Evolutionary conservation across 1,140 invertebrate genomes (phyloP), one percentile per base, ranked within the genome.

Genomic region (Micrasema longulum): DNA sequence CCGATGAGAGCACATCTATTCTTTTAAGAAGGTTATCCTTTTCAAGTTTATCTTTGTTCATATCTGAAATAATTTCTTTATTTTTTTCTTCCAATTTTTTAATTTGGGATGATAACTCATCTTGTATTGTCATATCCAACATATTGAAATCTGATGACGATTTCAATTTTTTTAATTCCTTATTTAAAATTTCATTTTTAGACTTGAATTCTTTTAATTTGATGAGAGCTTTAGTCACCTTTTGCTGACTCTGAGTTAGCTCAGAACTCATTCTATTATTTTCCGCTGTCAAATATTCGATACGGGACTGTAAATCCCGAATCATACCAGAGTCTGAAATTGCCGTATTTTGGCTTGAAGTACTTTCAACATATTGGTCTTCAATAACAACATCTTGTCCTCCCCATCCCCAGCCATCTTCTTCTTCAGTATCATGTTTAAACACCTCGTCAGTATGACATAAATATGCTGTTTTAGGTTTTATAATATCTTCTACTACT

Each of bases 121-220:
- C 91, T 78, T 92, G 89, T 55, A 94, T 92, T 1, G 92, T 87
- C 57, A 88, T 86, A 77, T 93, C 91, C 47, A 93, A 82, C 78
- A 91, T 88, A 38, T 88, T 88, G 48, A 89, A 86, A 66, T 86
- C 85, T 35, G 82, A 83, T 41, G 85, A 76, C 50, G 84, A 83
- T 73, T 86, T 87, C 7, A 82, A 78, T 53, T 84, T 83, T 71
- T 88, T 88, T 71, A 88, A 76, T 76, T 90, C 85, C 36, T 84
- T 84, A 26, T 81, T 82, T n/a, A 90, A 77, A 74, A 84, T 81
- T n/a, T 91, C 89, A 77, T 89, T 87, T 76, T 87, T 87, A 2
- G 82, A 63, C 80, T 93, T 91, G 66, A 91, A 86, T 77, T 93
- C 91, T 77, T 93, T 93, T 1, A 93, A 78, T 79, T 93, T 93